Base-by-base conservation (phyloP, 1,140 invertebrate species). In the Ceratitis capitata region DNA sequence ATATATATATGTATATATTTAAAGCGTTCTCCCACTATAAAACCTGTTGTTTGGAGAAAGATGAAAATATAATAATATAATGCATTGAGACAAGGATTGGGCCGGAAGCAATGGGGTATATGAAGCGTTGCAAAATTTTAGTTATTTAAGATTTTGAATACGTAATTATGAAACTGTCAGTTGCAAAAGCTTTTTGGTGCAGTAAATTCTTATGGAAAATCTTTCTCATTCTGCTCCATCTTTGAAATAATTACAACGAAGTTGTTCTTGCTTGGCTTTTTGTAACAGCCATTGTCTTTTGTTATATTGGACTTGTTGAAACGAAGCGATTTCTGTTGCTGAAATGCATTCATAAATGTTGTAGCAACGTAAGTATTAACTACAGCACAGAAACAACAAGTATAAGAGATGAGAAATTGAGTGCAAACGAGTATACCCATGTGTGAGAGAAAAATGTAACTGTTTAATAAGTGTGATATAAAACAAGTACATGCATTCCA, bases 131-230 rank as follows among this genome's bases (percentile, higher is more conserved):
- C 61, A 32, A 53, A 84, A 84, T 51, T 84, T 84, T 89, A 89
- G 89, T 90, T 91, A 90, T 91, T 91, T 91, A 91, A 91, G 89
- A 90, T 91, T 90, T 91, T 91, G 89, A 91, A 91, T 91, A 91
- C 90, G 89, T 91, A 91, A 91, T 91, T 91, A 91, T 91, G 89
- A 91, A 91, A 89, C 91, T 91, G 89, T 91, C 89, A 91, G 89
- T 86, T 87, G 89, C 89, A 91, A 91, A 89, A 87, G 87, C 87
- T 90, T 90, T 91, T 86, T 58, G 26, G 47, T 23, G 42, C 14
- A n/a, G 51, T 26, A 84, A 58, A 84, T 23, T 82, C n/a, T 42
- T 82, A 9, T 82, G 39, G 39, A 49, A 39, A 82, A 3, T 82
- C 78, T 82, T 53, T 42, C 78, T 23, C n/a, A 6, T 42, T 12